Base-by-base conservation (phyloP, 92 coral and sea anemone species). In the Epizoanthus fatuus region DNA sequence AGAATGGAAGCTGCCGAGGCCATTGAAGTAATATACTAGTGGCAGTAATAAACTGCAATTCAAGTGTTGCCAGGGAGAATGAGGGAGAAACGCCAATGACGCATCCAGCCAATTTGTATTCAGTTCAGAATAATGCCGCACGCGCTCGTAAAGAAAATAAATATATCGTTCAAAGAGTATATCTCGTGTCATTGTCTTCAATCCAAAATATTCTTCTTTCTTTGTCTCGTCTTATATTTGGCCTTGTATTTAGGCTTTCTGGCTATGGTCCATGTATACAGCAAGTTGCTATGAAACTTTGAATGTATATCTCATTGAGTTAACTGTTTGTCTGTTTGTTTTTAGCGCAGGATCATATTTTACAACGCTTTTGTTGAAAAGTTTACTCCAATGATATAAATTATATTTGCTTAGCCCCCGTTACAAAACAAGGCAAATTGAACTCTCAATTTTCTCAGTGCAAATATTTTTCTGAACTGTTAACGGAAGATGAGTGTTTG, bases 101-200 rank as follows among this genome's bases (percentile, higher is more conserved):
- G 70, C 40, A 51, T 42, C 29, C 29, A 69, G 71, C 17, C 70
- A 60, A 77, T 59, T 77, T 77, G 47, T 44, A 77, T 77, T 77
- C 82, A 77, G 56, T 62, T 77, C 56, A 42, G 82, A 77, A 77
- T 77, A 77, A 77, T 77, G n/a, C 71, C 82, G 38, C 82, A 77
- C 82, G 82, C 82, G 82, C 63, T 54, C 57, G 42, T 53, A 38
- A 58, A 59, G 82, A 35, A 47, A 20, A 72, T 51, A 72, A 49
- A 49, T 47, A 47, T 72, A 72, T 35, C 60, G n/a, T 47, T 51
- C 7, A 72, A 72, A 47, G 78, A 72, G 25, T 72, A 72, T 72
- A 35, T 72, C 78, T 49, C 29, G n/a, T 49, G 37, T 72, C 17
- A 72, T 72, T 72, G 78, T 72, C 54, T 72, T 72, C 54, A 56